phyloP scores from a whole-genome alignment of 1,140 invertebrate genomes.

The Formica exsecta region DNA sequence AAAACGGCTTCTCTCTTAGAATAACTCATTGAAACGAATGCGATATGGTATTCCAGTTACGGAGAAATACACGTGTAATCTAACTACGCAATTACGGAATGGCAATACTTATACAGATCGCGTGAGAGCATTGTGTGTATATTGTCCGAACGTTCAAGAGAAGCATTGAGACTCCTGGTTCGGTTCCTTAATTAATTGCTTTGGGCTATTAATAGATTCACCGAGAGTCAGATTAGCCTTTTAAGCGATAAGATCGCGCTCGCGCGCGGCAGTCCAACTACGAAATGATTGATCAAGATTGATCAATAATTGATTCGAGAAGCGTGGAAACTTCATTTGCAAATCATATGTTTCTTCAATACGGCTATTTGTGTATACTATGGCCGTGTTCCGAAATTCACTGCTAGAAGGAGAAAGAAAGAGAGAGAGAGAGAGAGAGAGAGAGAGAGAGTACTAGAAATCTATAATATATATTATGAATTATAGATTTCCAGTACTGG shows the following conservation, averaged over 20 bases:
- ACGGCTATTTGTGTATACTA: not conserved
- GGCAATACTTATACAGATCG: constrained; percentile 42
- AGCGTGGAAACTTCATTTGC: not conserved
- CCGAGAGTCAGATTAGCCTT: constrained; percentile 11
- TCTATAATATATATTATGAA: too few species aligned
- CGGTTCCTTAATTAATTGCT: constrained; percentile 20
- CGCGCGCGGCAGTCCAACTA: not conserved
- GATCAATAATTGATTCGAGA: not conserved
- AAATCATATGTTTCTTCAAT: not conserved
- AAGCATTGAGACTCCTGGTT: not conserved
- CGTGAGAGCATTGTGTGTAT: not conserved
- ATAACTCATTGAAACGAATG: constrained; percentile 48
- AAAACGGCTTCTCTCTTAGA: not conserved
- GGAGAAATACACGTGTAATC: not conserved
- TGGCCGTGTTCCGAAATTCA: too few species aligned
- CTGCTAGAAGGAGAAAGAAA: too few species aligned
- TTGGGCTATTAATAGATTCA: not conserved
- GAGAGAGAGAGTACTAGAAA: too few species aligned
- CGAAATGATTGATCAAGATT: constrained; percentile 4
- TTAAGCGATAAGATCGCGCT: constrained; percentile 16
- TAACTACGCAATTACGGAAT: constrained; percentile 29
- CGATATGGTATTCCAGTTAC: constrained; percentile 23
- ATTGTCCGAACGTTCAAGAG: constrained; percentile 51
- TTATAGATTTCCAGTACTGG: too few species aligned
- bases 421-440: too few species aligned